Evolutionary conservation across 2,888 invertebrate genomes (phyloP).

Genomic region (Salpingus planirostris): DNA sequence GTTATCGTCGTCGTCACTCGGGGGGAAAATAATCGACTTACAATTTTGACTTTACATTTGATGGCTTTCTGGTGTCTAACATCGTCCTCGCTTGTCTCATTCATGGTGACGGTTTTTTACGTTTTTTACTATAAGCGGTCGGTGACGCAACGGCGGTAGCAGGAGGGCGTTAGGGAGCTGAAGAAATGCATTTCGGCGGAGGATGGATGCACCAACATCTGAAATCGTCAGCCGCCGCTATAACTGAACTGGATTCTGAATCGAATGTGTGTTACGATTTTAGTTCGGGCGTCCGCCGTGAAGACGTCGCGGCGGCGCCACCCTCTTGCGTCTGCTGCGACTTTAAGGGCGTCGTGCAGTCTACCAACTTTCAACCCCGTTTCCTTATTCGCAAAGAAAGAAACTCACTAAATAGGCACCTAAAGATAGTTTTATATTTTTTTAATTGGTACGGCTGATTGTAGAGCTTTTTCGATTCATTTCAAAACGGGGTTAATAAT

Average conservation of each 20-base stretch:
- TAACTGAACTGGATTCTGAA: no score
- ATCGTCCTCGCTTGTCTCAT: slow-evolving; percentile 13
- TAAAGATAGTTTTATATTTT: no score
- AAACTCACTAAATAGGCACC: no score
- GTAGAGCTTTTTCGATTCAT: no score
- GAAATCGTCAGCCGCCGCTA: slow-evolving; percentile 15
- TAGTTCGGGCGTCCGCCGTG: slow-evolving; percentile 6
- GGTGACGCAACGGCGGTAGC: no score
- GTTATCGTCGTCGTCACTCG: no score
- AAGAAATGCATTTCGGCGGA: slow-evolving; percentile 3
- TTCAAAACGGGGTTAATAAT: no score
- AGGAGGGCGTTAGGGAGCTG: background rate
- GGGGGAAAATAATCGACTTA: slow-evolving; percentile 27
- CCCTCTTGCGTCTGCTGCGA: no score
- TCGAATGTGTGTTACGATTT: slow-evolving; percentile 9
- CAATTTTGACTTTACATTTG: slow-evolving; percentile 31
- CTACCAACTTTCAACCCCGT: no score
- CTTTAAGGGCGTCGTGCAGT: slow-evolving; percentile 13
- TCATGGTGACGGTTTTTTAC: slow-evolving; percentile 18
- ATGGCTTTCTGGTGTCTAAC: slow-evolving; percentile 25
- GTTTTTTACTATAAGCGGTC: slow-evolving; percentile 6
- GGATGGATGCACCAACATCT: slow-evolving; percentile 12
- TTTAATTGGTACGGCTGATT: no score
- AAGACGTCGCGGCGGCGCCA: slow-evolving; percentile 13
- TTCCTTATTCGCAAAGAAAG: no score